Evolutionary conservation across 2,888 invertebrate genomes (phyloP).

Genomic region (Saturnia pavonia): DNA sequence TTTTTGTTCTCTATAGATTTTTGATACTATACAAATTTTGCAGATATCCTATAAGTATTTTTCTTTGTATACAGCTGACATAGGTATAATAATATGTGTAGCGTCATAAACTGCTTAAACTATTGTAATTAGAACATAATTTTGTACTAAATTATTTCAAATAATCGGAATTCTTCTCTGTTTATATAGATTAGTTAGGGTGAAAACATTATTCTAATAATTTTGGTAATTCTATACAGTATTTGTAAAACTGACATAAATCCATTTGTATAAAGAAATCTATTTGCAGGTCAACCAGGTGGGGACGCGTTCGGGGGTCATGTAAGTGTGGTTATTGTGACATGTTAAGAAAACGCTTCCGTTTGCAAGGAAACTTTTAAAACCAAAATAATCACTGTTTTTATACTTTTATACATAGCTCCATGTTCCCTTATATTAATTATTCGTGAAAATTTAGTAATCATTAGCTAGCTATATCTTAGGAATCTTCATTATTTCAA

Average conservation of each 20-base stretch:
- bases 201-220: neutral
- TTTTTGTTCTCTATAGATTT: neutral
- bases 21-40: neutral
- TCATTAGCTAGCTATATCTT: neutral
- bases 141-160: neutral
- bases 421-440: neutral
- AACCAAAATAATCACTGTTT: neutral
- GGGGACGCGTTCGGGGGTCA: conserved; percentile 31
- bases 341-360: conserved; percentile 27
- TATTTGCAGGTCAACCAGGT: conserved; percentile 35
- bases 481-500: neutral
- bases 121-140: neutral
- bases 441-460: neutral
- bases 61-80: neutral
- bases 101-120: neutral
- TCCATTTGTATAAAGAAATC: conserved; percentile 33
- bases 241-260: conserved; percentile 19
- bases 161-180: neutral
- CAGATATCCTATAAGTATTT: neutral
- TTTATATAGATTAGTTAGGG: neutral
- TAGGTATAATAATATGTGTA: neutral
- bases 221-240: neutral
- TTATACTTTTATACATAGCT: neutral
- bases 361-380: conserved; percentile 33
- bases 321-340: conserved; percentile 38